Percentiles rank a stretch among this genome's conserved stretches.
These are phyloP conservation scores for Siderastrea radians DNA, from an alignment of 92 coral and sea anemone species.

Conservation along the genomic window DNA sequence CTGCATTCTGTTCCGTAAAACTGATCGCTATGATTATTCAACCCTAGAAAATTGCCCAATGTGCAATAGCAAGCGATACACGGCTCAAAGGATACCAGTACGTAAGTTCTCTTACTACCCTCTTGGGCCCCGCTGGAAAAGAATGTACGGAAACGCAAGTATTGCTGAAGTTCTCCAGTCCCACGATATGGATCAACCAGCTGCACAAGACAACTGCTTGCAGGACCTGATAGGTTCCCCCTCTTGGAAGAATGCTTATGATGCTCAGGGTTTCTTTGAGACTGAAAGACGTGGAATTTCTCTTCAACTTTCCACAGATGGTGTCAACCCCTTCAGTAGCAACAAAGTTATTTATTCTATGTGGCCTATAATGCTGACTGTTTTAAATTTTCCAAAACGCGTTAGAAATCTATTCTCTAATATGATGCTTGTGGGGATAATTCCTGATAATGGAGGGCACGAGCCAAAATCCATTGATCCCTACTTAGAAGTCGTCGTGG, in stretches of 20 bases:
- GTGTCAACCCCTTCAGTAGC: constrained; percentile 49
- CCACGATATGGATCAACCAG: background rate
- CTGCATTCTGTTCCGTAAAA: constrained; percentile 14
- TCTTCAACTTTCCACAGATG: constrained; percentile 50
- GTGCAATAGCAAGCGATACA: constrained; percentile 23
- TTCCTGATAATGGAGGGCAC: constrained; percentile 33
- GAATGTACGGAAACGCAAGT: constrained; percentile 45
- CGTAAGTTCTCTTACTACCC: constrained; percentile 42
- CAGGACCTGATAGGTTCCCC: background rate
- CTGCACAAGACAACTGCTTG: background rate
- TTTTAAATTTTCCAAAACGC: constrained; percentile 30
- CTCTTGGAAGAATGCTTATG: too few relatives aligned
- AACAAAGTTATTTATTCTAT: constrained; percentile 46
- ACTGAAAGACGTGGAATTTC: constrained; percentile 43
- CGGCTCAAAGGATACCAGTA: constrained; percentile 9
- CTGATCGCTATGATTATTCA: constrained; percentile 23
- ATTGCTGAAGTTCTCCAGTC: constrained; percentile 38
- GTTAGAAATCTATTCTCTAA: constrained; percentile 44
- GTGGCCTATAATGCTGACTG: constrained; percentile 67
- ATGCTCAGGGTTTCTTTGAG: background rate
- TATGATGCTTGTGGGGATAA: constrained; percentile 50
- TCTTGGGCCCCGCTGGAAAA: constrained; percentile 42
- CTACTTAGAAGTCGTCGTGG: constrained; percentile 62
- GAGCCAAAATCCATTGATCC: constrained; percentile 38
- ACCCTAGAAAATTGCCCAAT: constrained; percentile 20